Conservation (phyloP, 1,140 invertebrate species). For the Drosophila rufa region DNA sequence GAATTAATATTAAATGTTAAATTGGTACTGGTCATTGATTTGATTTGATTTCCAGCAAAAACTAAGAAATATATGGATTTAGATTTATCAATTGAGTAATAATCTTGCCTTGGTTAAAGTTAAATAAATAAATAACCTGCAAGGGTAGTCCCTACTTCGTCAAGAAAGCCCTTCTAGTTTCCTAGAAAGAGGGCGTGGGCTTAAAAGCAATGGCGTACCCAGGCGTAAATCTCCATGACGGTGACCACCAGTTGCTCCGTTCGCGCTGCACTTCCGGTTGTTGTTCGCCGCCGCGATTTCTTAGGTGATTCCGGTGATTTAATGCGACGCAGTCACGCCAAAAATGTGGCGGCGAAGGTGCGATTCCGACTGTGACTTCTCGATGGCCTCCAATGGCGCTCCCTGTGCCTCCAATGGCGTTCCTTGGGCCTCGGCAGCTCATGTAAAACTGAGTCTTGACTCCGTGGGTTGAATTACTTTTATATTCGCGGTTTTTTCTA, state of each 20-base stretch:
- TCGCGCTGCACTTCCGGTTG: conserved; percentile 72
- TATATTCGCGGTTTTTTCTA: conserved; percentile 52
- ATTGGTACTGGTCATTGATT: too few species aligned
- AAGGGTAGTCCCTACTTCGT: not conserved
- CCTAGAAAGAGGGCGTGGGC: not conserved
- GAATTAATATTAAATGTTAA: too few species aligned
- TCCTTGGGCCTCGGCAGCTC: conserved; percentile 55
- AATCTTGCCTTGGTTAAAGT: too few species aligned
- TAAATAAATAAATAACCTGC: too few species aligned
- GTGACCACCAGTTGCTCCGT: conserved; percentile 65
- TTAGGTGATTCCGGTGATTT: conserved; percentile 62
- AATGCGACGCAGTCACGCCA: conserved; percentile 75
- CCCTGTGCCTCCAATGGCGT: conserved; percentile 18
- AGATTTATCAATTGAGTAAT: not conserved
- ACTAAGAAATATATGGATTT: not conserved
- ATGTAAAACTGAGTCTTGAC: conserved; percentile 66
- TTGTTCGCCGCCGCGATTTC: conserved; percentile 59
- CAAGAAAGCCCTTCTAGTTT: not conserved
- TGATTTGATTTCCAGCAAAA: too few species aligned
- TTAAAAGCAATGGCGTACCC: conserved; percentile 52
- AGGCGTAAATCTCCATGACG: conserved; percentile 64
- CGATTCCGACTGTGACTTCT: conserved; percentile 3
- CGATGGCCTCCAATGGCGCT: conserved; percentile 12
- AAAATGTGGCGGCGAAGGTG: conserved; percentile 38
- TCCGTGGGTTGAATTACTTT: conserved; percentile 63